Percentiles rank a stretch among this genome's conserved stretches.
phyloP scores from a whole-genome alignment of 2,113 vertebrate species.

The Cyprinodon variegatus region DNA sequence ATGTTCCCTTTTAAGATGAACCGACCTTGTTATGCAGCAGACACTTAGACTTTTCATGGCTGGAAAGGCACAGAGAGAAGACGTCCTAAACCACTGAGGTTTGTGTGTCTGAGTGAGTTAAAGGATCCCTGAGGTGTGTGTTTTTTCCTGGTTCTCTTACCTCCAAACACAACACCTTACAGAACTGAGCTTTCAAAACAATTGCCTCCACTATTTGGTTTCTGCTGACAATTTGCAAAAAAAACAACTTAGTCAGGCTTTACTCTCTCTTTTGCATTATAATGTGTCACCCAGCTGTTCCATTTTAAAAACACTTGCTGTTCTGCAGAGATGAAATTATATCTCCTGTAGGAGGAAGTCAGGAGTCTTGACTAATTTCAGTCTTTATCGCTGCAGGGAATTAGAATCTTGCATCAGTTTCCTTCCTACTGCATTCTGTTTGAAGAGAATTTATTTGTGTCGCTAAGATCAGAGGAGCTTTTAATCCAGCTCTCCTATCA shows the following conservation, averaged over 20 bases:
- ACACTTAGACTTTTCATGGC: conserved; percentile 1
- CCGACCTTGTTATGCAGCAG: neutral
- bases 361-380: conserved; percentile 36
- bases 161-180: neutral
- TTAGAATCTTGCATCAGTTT: neutral
- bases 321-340: conserved; percentile 12
- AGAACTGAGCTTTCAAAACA: neutral
- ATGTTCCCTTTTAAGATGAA: conserved; percentile 3
- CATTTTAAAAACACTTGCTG: neutral
- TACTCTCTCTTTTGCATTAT: neutral
- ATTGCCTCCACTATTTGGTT: neutral
- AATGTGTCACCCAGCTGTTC: neutral
- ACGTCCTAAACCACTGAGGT: neutral
- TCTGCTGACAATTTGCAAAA: neutral
- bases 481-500: conserved; percentile 15
- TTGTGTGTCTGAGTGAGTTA: too few relatives aligned
- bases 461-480: neutral
- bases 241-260: neutral
- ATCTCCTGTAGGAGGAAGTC: conserved; percentile 28
- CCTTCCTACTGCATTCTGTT: neutral
- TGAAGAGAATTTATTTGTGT: conserved; percentile 12
- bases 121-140: neutral
- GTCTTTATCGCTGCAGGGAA: conserved; percentile 24
- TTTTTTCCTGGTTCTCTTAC: neutral
- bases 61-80: neutral